Percentiles rank a stretch among this genome's conserved stretches.
Evolutionary conservation across 2,888 invertebrate genomes (phyloP).

Genomic region (Diplolepis rosae): DNA sequence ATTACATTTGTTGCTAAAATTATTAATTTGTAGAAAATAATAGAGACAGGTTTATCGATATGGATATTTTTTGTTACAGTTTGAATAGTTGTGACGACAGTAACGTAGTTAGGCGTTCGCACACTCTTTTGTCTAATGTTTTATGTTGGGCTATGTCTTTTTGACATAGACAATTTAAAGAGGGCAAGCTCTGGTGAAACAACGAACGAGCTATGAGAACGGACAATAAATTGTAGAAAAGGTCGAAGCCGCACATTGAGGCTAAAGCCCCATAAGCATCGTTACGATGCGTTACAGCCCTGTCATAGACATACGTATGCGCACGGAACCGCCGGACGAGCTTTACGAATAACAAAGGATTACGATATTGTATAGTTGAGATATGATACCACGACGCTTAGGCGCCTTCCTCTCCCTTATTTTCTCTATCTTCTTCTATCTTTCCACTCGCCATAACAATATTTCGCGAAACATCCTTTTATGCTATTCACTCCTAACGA

Average conservation of each 20-base stretch:
- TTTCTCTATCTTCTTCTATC: not conserved
- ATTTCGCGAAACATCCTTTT: constrained; percentile 17
- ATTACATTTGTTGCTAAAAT: too few species aligned
- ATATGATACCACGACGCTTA: constrained; percentile 49
- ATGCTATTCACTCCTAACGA: not conserved
- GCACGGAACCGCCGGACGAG: constrained; percentile 44
- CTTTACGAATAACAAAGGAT: constrained; percentile 57
- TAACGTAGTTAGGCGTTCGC: too few species aligned
- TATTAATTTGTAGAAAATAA: too few species aligned
- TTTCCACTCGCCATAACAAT: constrained; percentile 25
- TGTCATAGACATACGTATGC: constrained; percentile 23
- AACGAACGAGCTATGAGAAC: too few species aligned
- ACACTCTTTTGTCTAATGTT: too few species aligned
- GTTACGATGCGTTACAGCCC: constrained; percentile 58
- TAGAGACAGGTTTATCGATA: too few species aligned
- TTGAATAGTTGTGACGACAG: too few species aligned
- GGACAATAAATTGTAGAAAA: too few species aligned
- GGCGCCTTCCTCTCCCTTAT: constrained; percentile 29
- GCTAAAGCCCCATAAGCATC: constrained; percentile 59
- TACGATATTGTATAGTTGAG: constrained; percentile 54
- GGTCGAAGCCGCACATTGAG: constrained; percentile 56
- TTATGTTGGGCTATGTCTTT: too few species aligned
- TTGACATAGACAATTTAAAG: too few species aligned
- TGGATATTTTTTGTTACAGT: too few species aligned
- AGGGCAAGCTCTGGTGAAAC: too few species aligned